These are phyloP conservation scores for Bothrops jararaca DNA, from an alignment of 2,113 vertebrate species.

Conservation along the genomic window DNA sequence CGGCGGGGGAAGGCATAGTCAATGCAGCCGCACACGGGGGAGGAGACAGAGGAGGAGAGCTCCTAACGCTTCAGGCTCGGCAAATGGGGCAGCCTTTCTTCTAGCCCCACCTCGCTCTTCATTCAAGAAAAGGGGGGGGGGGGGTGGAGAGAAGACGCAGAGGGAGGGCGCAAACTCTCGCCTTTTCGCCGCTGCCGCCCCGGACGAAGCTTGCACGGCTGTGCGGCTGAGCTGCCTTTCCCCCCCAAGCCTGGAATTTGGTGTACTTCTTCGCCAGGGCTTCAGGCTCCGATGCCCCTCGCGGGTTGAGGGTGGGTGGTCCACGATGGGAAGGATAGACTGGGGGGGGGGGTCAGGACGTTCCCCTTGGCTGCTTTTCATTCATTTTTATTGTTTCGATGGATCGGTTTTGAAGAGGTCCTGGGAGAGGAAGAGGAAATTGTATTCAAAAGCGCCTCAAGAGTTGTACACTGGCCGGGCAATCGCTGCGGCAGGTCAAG, in stretches of 20 bases:
- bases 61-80: not conserved
- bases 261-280: too few relatives aligned
- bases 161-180: not conserved
- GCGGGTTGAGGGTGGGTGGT: not conserved
- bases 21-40: conserved; percentile 8
- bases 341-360: not conserved
- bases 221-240: not conserved
- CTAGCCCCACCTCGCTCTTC: conserved; percentile 35
- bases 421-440: too few relatives aligned
- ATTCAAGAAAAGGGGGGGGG: conserved; percentile 38
- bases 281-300: not conserved
- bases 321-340: not conserved
- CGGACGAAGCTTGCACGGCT: not conserved
- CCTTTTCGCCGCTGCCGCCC: not conserved
- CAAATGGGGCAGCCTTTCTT: not conserved
- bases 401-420: not conserved
- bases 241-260: not conserved
- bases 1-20: not conserved
- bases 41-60: not conserved
- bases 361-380: not conserved
- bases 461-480: not conserved
- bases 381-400: not conserved
- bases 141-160: not conserved
- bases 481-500: not conserved
- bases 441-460: not conserved